These are phyloP conservation scores for Vidua chalybeata DNA, from an alignment of 2,113 vertebrate species.

Conservation along the genomic window DNA sequence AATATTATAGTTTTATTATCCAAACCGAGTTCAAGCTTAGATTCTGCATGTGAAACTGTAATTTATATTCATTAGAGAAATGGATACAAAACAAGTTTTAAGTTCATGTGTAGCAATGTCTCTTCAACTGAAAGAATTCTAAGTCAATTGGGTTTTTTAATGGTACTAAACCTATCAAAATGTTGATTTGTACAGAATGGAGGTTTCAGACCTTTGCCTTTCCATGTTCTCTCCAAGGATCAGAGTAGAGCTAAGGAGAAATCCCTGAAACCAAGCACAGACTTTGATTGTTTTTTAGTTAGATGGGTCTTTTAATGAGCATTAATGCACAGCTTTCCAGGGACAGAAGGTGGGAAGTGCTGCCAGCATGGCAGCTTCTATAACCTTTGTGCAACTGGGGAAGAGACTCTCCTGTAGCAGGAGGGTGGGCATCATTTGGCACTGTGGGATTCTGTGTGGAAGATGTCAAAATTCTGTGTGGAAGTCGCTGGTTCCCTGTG, in stretches of 20 bases:
- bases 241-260: not conserved
- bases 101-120: not conserved
- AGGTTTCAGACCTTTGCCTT: not conserved
- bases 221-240: not conserved
- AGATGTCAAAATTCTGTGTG: not conserved
- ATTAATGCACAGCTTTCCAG: not conserved
- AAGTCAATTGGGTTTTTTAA: not conserved
- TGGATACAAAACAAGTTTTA: not conserved
- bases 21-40: not conserved
- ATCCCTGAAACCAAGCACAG: not conserved
- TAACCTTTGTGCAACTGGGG: not conserved
- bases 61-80: not conserved
- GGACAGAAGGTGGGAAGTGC: not conserved
- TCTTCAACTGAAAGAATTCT: not conserved
- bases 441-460: not conserved
- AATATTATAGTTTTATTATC: not conserved
- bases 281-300: not conserved
- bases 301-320: not conserved
- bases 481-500: accelerated
- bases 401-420: not conserved
- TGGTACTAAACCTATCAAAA: not conserved
- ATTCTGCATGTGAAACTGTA: not conserved
- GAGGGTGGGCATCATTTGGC: not conserved
- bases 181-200: not conserved
- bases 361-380: not conserved